phyloP scores from a whole-genome alignment of 2,888 invertebrate species.

The Idaea aversata region DNA sequence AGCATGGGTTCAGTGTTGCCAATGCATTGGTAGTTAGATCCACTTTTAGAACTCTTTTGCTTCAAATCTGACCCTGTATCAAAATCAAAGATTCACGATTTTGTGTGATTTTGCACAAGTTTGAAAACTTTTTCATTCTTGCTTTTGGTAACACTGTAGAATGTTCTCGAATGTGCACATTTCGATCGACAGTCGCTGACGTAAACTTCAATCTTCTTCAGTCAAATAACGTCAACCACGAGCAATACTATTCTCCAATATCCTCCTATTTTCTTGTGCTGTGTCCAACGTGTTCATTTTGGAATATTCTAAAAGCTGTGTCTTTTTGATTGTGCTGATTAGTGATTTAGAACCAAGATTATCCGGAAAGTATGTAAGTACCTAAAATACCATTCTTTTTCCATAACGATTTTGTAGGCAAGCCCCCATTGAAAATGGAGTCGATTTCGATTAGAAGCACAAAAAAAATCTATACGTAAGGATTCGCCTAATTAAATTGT shows the following conservation, averaged over 20 bases:
- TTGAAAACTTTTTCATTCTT: background rate
- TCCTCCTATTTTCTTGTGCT: conserved; percentile 4
- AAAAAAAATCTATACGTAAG: background rate
- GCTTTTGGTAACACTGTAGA: conserved; percentile 25
- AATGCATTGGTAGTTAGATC: too few species aligned
- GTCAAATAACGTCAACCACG: conserved; percentile 35
- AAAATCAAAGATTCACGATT: too few species aligned
- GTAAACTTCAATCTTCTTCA: conserved; percentile 18
- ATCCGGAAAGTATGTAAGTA: background rate
- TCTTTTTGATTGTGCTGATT: background rate
- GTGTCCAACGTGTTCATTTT: conserved; percentile 31
- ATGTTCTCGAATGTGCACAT: conserved; percentile 42
- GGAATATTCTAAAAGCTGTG: conserved; percentile 18
- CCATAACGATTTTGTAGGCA: background rate
- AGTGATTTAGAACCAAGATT: background rate
- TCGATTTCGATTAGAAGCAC: background rate
- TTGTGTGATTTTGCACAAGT: background rate
- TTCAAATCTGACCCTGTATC: too few species aligned
- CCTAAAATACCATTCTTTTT: background rate
- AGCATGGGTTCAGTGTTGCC: too few species aligned
- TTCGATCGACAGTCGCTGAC: conserved; percentile 20
- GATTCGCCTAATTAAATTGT: background rate
- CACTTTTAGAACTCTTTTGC: too few species aligned
- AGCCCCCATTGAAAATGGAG: conserved; percentile 13
- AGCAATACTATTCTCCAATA: conserved; percentile 20